Base-by-base conservation (phyloP, 2,888 invertebrate genomes). In the Hoplodrina blanda region DNA sequence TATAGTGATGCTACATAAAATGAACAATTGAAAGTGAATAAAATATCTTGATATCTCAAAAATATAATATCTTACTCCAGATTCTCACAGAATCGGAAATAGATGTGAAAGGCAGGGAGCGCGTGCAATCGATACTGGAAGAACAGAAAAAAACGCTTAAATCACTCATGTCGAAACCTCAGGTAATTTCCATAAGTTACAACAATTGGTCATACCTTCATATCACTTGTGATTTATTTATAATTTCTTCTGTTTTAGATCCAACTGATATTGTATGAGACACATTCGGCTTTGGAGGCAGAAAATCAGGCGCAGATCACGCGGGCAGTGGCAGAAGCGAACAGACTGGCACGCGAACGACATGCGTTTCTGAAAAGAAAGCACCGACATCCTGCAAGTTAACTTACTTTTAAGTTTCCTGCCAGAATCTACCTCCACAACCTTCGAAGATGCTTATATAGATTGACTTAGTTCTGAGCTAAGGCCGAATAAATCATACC, bases 241-340 rank as follows among this genome's bases (percentile, higher is more conserved):
- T 13, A 8, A 19, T 57, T 19, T 10, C 15, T 37, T 61, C 1
- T 19, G 63, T 89, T 90, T 66, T 83, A 97, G 97, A 97, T 98
- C 33, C 98, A 98, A 88, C 96, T 98, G 76, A 97, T 98, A 17
- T 91, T 98, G 46, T 98, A 98, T 85, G 98, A 98, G 89, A 98
- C 98, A 0, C 98, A 98, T 92, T 98, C 98, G 0, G 97, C 97
- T 62, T 93, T 98, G 54, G 97, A 97, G 49, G 97, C 97, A 0
- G 98, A 98, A 91, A 98, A 98, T 80, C 96, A 96, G 54, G 97
- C 97, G 33, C 98, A 98, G 97, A 97, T 98, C 20, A 93, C 96
- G 0, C 96, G 97, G 54, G 97, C 97, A 0, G 96, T 98, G 0
- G 96, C 97, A 0, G 97, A 97, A 83, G 97, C 98, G 0, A 98